Percentiles rank a stretch among this genome's conserved stretches.
phyloP scores from a whole-genome alignment of 2,888 invertebrate genomes.

The Xylophagus ater region DNA sequence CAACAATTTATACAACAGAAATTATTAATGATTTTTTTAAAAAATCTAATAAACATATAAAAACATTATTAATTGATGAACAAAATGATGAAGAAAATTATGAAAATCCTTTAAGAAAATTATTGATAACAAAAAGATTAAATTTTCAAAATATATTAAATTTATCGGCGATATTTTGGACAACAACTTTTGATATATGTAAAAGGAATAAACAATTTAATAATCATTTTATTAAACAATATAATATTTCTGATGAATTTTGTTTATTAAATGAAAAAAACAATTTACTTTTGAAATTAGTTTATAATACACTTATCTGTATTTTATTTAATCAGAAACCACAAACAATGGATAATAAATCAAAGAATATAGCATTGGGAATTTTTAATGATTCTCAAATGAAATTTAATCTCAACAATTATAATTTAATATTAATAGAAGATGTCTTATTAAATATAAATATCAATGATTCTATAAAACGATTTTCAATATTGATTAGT shows the following conservation, averaged over 20 bases:
- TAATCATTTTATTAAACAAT: constrained; percentile 29
- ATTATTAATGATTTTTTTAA: constrained; percentile 12
- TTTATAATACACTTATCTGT: constrained; percentile 26
- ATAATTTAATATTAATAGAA: not conserved
- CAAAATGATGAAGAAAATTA: not conserved
- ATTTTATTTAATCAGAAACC: constrained; percentile 24
- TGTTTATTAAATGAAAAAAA: constrained; percentile 2
- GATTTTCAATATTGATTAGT: too few species aligned
- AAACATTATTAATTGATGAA: not conserved
- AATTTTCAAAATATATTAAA: constrained; percentile 30
- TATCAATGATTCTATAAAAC: not conserved
- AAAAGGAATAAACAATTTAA: constrained; percentile 32
- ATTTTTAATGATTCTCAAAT: not conserved
- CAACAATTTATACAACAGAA: constrained; percentile 10
- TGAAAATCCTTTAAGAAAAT: constrained; percentile 2
- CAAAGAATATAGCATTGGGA: not conserved
- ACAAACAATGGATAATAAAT: not conserved
- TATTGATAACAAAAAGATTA: constrained; percentile 20
- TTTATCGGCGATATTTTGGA: constrained; percentile 33
- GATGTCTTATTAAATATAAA: not conserved
- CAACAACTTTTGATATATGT: constrained; percentile 32
- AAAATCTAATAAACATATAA: not conserved
- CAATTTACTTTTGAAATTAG: constrained; percentile 11
- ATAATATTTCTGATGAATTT: constrained; percentile 21
- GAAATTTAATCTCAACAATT: too few species aligned